Percentiles rank a stretch among this genome's conserved stretches.
Conservation (phyloP, 2,888 invertebrate genomes). For the Orchestes rusci region DNA sequence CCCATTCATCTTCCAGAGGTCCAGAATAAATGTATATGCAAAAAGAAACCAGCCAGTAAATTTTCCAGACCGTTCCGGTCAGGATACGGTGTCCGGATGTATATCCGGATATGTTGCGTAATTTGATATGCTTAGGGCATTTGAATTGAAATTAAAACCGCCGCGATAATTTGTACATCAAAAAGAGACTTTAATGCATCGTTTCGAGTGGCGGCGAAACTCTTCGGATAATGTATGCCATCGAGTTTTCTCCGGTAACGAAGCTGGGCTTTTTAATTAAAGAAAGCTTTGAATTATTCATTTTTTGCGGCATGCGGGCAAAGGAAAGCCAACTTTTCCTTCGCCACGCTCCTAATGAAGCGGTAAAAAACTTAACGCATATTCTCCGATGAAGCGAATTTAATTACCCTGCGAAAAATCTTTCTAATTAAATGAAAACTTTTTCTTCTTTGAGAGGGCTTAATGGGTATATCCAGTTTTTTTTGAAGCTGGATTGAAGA, state of each 20-base stretch:
- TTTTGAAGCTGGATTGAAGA: constrained; percentile 1
- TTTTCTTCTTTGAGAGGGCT: constrained; percentile 17
- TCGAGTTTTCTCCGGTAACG: constrained; percentile 25
- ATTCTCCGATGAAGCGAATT: constrained; percentile 32
- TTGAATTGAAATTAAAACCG: too few relatives aligned
- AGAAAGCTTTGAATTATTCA: constrained; percentile 32
- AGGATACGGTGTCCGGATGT: too few relatives aligned
- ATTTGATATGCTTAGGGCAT: too few relatives aligned
- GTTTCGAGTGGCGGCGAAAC: too few relatives aligned
- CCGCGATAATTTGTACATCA: too few relatives aligned
- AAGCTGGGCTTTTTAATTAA: constrained; percentile 33
- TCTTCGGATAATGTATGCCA: constrained; percentile 26
- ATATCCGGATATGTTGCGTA: too few relatives aligned
- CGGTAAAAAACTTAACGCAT: constrained; percentile 31
- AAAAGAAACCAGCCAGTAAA: too few relatives aligned
- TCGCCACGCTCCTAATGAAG: constrained; percentile 22
- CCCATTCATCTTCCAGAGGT: too few relatives aligned
- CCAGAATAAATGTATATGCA: too few relatives aligned
- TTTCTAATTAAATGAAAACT: constrained; percentile 35
- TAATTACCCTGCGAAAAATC: constrained; percentile 29
- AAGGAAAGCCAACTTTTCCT: constrained; percentile 13
- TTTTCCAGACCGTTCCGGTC: too few relatives aligned
- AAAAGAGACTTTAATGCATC: too few relatives aligned
- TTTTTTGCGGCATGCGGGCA: constrained; percentile 25
- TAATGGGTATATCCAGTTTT: constrained; percentile 20